These are phyloP conservation scores for Zalophus californianus DNA, from an alignment of 2,797 vertebrate species.

Conservation along the genomic window DNA sequence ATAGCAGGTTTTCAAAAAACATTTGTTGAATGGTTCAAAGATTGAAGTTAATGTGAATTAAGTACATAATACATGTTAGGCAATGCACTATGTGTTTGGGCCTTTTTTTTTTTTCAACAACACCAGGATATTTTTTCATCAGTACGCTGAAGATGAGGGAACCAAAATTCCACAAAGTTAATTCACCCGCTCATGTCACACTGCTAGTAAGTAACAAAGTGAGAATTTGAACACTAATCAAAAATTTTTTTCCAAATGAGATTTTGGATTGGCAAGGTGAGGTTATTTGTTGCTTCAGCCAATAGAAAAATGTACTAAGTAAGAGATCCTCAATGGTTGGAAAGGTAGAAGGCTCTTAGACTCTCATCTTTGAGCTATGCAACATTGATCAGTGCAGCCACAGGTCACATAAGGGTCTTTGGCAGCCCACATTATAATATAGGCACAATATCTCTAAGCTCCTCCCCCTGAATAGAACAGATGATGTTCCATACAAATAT, in stretches of 20 bases:
- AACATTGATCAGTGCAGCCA: not conserved
- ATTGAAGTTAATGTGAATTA: not conserved
- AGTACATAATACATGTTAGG: not conserved
- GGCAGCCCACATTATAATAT: not conserved
- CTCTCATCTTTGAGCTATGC: not conserved
- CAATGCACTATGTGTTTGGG: not conserved
- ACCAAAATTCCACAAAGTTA: slow-evolving; percentile 17
- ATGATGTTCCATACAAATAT: not conserved
- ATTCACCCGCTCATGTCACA: not conserved
- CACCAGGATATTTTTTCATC: slow-evolving; percentile 24
- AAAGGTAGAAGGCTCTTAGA: not conserved
- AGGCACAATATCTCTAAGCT: not conserved
- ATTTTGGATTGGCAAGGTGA: not conserved
- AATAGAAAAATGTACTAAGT: not conserved
- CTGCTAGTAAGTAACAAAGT: not conserved
- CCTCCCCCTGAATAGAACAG: not conserved
- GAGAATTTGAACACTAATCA: slow-evolving; percentile 2
- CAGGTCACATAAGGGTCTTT: not conserved
- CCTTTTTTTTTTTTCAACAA: not conserved
- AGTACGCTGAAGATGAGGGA: not conserved
- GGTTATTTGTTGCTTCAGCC: not conserved
- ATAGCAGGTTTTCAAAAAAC: not conserved
- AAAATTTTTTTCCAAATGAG: not conserved
- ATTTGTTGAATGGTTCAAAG: slow-evolving; percentile 10
- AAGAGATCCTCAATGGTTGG: not conserved